Base-by-base conservation (phyloP, 1,140 invertebrate species). In the Hesperophylax magnus region DNA sequence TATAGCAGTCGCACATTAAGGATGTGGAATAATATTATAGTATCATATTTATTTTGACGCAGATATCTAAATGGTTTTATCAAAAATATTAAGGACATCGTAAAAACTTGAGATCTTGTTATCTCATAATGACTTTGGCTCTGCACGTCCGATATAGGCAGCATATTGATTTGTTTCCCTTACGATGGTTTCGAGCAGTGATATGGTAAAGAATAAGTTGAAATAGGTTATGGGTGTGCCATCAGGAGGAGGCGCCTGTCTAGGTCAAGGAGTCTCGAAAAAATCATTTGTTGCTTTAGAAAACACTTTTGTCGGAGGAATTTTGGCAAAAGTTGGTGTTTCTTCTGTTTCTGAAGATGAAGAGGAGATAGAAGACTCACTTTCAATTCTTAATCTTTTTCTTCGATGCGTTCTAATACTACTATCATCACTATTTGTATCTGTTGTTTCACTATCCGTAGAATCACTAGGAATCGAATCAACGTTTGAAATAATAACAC, bases 191-290 rank as follows among this genome's bases (percentile, higher is more conserved):
- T 72, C 69, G 69, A 72, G 69, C 69, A 72, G 39, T 72, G 69
- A 72, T 72, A 63, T 52, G 27, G 71, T 80, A 60, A 80, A 80
- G 63, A 84, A 84, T 77, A 84, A n/a, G 39, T 80, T 82, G 61
- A 84, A 84, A 82, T 84, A 84, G 31, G 63, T 77, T 61, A 84
- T 60, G 54, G 83, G 74, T 20, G 52, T 61, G 65, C 60, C 58
- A 74, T 82, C 60, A 56, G 56, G 27, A 54, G 71, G 78, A 77
- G 81, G 75, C 58, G 78, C 74, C 67, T 80, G 72, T 54, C 80
- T 84, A 56, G 81, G 81, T 78, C 81, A 78, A 60, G 75, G 76
- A 63, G 77, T 54, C 82, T 84, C 80, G 72, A 75, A 75, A 75
- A 75, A 75, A 75, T 75, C 72, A 75, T 75, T 75, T 75, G 53